phyloP scores from a whole-genome alignment of 2,113 vertebrate genomes.

The Tetrax tetrax region DNA sequence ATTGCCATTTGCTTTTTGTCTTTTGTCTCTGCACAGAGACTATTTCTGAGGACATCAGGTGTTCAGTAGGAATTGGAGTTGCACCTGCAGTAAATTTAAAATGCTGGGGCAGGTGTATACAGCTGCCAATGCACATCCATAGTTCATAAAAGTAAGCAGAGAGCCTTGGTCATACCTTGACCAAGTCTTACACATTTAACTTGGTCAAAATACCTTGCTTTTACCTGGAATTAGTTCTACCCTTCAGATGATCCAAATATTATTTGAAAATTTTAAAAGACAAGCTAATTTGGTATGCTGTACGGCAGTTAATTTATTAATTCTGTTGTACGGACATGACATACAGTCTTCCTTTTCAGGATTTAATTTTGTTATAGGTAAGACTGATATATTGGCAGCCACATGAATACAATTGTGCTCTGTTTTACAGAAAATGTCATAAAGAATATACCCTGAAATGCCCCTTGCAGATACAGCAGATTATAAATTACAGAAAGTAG shows the following conservation, averaged over 20 bases:
- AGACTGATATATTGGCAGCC: conserved; percentile 12
- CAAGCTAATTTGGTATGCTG: not conserved
- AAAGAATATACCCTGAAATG: conserved; percentile 6
- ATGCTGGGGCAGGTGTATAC: not conserved
- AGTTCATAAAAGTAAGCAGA: not conserved
- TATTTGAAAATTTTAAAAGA: not conserved
- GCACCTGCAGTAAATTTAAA: not conserved
- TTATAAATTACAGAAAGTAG: conserved; percentile 15
- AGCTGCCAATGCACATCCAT: not conserved
- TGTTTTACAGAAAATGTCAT: conserved; percentile 2
- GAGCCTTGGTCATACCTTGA: not conserved
- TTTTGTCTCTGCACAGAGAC: not conserved
- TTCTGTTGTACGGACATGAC: not conserved
- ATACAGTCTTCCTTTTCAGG: not conserved
- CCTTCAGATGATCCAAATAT: not conserved
- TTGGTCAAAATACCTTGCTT: not conserved
- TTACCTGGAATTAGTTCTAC: not conserved
- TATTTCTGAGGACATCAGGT: not conserved
- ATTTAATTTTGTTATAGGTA: not conserved
- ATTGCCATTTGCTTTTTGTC: not conserved
- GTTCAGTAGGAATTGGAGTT: not conserved
- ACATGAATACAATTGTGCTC: not conserved
- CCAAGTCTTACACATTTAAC: not conserved
- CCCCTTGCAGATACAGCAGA: not conserved
- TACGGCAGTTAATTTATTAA: not conserved